phyloP scores from a whole-genome alignment of 2,888 invertebrate species.

The Tolmerus cingulatus region DNA sequence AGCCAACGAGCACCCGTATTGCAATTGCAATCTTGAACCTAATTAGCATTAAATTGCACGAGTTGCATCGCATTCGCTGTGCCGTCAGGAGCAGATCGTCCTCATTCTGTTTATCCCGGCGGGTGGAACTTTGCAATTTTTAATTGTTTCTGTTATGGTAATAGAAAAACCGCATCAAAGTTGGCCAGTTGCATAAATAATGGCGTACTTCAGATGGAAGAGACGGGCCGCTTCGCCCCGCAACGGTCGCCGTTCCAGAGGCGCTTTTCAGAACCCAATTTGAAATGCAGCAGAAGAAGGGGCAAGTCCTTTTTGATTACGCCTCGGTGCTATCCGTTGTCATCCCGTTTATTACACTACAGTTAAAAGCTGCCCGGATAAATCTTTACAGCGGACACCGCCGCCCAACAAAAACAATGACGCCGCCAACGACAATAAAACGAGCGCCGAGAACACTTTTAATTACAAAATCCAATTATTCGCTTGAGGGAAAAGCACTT shows the following conservation, averaged over 20 bases:
- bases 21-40: neutral
- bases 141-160: slow-evolving; percentile 36
- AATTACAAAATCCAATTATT: slow-evolving; percentile 42
- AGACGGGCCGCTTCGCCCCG: neutral
- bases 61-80: neutral
- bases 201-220: neutral
- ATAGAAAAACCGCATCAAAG: slow-evolving; percentile 35
- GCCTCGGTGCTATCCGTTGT: slow-evolving; percentile 11
- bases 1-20: neutral
- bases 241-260: neutral
- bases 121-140: neutral
- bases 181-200: slow-evolving; percentile 16
- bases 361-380: slow-evolving; percentile 29
- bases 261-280: neutral
- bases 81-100: neutral
- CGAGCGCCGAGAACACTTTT: slow-evolving; percentile 36
- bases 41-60: neutral
- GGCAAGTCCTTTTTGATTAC: neutral
- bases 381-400: slow-evolving; percentile 3
- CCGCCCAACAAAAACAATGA: neutral
- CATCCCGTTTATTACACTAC: slow-evolving; percentile 37
- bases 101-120: neutral
- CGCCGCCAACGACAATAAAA: slow-evolving; percentile 20
- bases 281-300: slow-evolving; percentile 4
- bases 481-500: slow-evolving; percentile 32